Percentiles rank a stretch among this genome's conserved stretches.
These are phyloP conservation scores for Oreortyx pictus DNA, from an alignment of 2,797 vertebrate genomes.

Conservation along the genomic window DNA sequence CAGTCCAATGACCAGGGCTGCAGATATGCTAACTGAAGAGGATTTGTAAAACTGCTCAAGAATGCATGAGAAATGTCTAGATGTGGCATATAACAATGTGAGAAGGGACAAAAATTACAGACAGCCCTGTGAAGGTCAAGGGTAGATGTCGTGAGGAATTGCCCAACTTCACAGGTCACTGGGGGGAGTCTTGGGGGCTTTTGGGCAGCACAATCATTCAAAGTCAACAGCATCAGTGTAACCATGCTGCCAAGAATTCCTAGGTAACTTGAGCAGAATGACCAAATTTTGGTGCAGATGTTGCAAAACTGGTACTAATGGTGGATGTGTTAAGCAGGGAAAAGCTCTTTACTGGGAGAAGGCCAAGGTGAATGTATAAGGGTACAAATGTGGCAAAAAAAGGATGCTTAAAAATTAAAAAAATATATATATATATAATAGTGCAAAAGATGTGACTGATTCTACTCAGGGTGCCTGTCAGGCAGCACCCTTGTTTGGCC, in stretches of 20 bases:
- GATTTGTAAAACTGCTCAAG: neutral
- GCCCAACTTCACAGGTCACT: neutral
- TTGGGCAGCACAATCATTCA: neutral
- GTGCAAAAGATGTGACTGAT: neutral
- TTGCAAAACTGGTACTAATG: neutral
- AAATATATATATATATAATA: neutral
- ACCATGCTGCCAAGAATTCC: neutral
- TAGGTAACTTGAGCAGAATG: neutral
- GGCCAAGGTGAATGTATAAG: neutral
- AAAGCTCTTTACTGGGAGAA: neutral
- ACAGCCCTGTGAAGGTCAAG: neutral
- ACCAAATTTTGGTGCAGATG: neutral
- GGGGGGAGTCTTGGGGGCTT: neutral
- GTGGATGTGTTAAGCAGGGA: neutral
- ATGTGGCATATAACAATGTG: neutral
- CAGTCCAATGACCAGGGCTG: neutral
- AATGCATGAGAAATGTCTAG: neutral
- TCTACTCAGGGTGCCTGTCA: neutral
- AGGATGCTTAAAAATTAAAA: neutral
- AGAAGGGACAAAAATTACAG: neutral
- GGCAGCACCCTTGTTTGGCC: neutral
- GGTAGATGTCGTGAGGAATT: neutral
- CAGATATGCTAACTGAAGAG: neutral
- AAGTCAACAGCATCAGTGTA: neutral
- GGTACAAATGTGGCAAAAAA: neutral